Percentiles rank a stretch among this genome's conserved stretches.
These are phyloP conservation scores for Hemiscyllium ocellatum DNA, from an alignment of 2,113 vertebrate genomes.

Conservation along the genomic window DNA sequence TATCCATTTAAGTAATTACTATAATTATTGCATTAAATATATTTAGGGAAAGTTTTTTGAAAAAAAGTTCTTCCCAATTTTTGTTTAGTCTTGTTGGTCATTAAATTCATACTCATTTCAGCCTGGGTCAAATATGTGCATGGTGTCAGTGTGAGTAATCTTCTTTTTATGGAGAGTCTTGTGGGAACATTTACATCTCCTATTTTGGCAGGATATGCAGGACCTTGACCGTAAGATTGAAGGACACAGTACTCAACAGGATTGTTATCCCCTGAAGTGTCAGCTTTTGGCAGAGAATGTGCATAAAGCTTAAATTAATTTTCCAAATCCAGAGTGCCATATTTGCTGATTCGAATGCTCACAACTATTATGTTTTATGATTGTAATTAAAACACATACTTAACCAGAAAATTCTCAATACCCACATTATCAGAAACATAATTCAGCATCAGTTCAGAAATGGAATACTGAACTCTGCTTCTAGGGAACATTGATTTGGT, in stretches of 20 bases:
- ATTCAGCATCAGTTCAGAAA: background rate
- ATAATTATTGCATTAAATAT: background rate
- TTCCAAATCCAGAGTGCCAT: background rate
- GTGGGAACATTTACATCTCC: background rate
- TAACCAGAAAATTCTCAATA: background rate
- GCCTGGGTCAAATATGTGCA: background rate
- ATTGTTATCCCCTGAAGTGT: slow-evolving; percentile 23
- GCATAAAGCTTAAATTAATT: background rate
- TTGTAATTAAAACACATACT: background rate
- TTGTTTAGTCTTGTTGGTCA: background rate
- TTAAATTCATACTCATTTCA: background rate
- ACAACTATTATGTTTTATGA: background rate
- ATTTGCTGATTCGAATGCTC: background rate
- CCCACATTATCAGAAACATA: background rate
- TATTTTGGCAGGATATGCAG: background rate
- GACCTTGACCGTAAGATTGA: slow-evolving; percentile 16
- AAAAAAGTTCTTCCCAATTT: background rate
- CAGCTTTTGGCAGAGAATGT: background rate
- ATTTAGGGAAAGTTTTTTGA: background rate
- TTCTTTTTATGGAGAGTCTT: background rate
- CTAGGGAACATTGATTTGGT: background rate
- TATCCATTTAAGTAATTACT: no score
- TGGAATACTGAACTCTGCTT: background rate
- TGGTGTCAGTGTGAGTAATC: background rate
- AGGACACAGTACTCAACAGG: slow-evolving; percentile 5